These are phyloP conservation scores for Heliconius hermathena DNA, from an alignment of 1,140 invertebrate species.

Conservation along the genomic window DNA sequence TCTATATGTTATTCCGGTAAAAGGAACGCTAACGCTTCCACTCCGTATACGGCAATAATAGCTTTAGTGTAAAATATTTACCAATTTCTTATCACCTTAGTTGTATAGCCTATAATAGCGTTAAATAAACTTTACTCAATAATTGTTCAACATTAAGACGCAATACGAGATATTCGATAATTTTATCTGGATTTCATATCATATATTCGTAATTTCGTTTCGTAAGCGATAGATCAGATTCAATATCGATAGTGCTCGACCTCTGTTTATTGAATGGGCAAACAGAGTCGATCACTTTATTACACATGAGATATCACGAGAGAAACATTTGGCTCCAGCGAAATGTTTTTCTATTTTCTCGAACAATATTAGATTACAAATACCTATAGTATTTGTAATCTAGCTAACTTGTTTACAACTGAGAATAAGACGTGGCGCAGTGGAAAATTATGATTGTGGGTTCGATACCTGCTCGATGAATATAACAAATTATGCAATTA, in stretches of 20 bases:
- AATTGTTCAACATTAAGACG: background rate
- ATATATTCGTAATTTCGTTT: no score
- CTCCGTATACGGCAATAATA: no score
- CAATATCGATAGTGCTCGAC: slow-evolving; percentile 21
- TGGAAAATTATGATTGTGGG: background rate
- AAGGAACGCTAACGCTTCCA: no score
- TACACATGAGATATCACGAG: slow-evolving; percentile 26
- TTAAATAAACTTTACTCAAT: background rate
- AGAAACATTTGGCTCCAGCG: slow-evolving; percentile 8
- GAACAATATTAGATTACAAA: slow-evolving; percentile 2
- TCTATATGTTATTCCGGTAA: no score
- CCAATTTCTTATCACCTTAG: no score
- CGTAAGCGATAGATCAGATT: slow-evolving; percentile 12
- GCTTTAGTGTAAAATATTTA: no score
- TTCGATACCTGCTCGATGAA: no score
- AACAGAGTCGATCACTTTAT: slow-evolving; percentile 25
- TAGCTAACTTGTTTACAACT: background rate
- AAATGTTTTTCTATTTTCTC: slow-evolving; percentile 17
- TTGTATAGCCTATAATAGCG: no score
- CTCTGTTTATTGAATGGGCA: slow-evolving; percentile 24
- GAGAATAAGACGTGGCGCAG: no score
- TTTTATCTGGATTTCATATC: background rate
- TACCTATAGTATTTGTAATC: background rate
- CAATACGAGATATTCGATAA: background rate
- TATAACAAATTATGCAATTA: no score